These are phyloP conservation scores for Lucilia cuprina DNA, from an alignment of 1,140 invertebrate species.

Conservation along the genomic window DNA sequence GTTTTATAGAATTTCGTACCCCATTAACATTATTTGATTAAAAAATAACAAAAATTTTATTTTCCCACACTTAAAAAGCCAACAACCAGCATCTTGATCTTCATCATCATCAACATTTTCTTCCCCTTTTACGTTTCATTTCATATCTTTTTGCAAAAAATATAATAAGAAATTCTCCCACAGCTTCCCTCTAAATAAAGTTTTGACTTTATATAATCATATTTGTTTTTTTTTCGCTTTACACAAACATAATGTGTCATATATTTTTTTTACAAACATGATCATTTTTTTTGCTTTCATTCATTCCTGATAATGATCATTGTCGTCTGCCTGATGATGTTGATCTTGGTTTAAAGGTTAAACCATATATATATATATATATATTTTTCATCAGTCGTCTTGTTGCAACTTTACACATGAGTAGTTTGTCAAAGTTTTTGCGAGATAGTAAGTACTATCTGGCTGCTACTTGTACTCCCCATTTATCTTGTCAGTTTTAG, in stretches of 20 bases:
- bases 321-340: neutral
- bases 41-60: neutral
- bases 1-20: neutral
- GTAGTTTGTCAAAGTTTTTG: neutral
- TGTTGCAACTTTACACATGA: neutral
- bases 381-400: neutral
- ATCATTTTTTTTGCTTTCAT: neutral
- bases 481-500: neutral
- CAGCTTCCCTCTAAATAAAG: conserved; percentile 20
- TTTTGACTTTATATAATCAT: neutral
- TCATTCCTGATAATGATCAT: neutral
- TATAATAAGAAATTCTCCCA: conserved; percentile 28
- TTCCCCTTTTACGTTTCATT: neutral
- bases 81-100: neutral
- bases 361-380: conserved; percentile 1
- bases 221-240: neutral
- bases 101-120: neutral
- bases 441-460: neutral
- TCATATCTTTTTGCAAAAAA: neutral
- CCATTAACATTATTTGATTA: neutral
- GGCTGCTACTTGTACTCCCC: neutral
- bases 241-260: neutral
- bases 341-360: conserved; percentile 29
- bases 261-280: neutral
- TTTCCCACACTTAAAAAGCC: neutral